Evolutionary conservation across 2,113 vertebrate species (phyloP).

Genomic region (Megaceryle torquata): DNA sequence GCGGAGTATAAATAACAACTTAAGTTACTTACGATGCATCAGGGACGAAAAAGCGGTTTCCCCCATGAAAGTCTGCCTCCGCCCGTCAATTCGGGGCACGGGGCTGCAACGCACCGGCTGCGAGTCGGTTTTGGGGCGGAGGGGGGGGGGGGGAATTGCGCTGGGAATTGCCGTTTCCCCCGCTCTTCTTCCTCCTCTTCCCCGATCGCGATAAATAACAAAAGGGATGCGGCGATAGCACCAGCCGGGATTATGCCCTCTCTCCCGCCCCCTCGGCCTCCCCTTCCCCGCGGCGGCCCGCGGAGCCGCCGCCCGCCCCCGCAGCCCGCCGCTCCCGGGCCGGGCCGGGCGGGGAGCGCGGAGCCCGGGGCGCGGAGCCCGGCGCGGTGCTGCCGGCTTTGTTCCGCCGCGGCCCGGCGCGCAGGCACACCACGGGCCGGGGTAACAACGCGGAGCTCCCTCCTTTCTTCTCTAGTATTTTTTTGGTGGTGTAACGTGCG

Average conservation of each 20-base stretch:
- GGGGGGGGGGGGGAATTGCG: not conserved
- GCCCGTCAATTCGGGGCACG: not conserved
- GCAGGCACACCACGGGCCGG: constrained; percentile 35
- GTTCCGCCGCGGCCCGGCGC: constrained; percentile 61
- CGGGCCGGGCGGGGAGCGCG: not conserved
- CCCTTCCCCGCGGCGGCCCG: constrained; percentile 34
- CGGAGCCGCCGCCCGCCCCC: not conserved
- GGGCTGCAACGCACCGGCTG: not conserved
- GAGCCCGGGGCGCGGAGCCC: not conserved
- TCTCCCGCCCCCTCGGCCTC: not conserved
- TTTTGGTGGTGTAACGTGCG: not conserved
- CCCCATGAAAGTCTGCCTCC: constrained; percentile 16
- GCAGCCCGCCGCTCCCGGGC: not conserved
- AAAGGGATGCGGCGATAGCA: constrained; percentile 78
- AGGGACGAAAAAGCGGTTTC: constrained; percentile 35
- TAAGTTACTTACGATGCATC: constrained; percentile 66
- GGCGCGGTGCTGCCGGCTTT: constrained; percentile 46
- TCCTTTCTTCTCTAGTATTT: not conserved
- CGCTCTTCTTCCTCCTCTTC: constrained; percentile 41
- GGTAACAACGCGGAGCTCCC: constrained; percentile 23
- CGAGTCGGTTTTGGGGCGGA: not conserved
- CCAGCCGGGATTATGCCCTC: constrained; percentile 9
- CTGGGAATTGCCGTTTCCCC: constrained; percentile 38
- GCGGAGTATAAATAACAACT: constrained; percentile 47
- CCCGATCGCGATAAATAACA: constrained; percentile 74